Conservation (phyloP, 1,140 invertebrate genomes). For the Bombus sibiricus region DNA sequence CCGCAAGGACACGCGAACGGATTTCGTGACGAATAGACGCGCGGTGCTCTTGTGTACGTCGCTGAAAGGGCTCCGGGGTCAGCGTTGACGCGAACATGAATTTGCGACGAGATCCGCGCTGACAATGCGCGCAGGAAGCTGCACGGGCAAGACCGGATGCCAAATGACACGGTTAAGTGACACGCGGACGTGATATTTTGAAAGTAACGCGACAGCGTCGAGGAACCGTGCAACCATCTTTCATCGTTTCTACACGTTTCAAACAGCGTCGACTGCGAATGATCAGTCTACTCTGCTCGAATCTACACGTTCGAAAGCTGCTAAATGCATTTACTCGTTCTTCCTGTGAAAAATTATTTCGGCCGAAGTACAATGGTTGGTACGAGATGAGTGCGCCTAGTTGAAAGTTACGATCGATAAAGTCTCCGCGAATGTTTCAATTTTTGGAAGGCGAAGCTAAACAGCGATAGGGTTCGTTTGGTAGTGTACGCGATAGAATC, state of each 20-base stretch:
- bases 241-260: neutral
- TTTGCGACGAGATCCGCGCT: conserved; percentile 20
- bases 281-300: neutral
- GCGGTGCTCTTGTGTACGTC: conserved; percentile 6
- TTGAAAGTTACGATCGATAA: neutral
- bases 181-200: neutral
- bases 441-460: neutral
- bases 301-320: neutral
- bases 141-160: neutral
- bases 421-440: neutral
- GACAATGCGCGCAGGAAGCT: conserved; percentile 20
- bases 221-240: neutral
- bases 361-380: neutral
- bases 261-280: neutral
- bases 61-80: conserved; percentile 62
- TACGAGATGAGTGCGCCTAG: neutral
- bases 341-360: neutral
- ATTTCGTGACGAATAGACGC: conserved; percentile 59
- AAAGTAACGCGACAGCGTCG: neutral
- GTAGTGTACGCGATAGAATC: neutral
- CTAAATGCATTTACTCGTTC: neutral
- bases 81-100: conserved; percentile 22
- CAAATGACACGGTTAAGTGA: conserved; percentile 7
- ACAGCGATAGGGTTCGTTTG: neutral
- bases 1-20: conserved; percentile 62